Evolutionary conservation across 2,113 vertebrate species (phyloP), one percentile per base, ranked within the genome.

Genomic region (Megaptera novaeangliae): DNA sequence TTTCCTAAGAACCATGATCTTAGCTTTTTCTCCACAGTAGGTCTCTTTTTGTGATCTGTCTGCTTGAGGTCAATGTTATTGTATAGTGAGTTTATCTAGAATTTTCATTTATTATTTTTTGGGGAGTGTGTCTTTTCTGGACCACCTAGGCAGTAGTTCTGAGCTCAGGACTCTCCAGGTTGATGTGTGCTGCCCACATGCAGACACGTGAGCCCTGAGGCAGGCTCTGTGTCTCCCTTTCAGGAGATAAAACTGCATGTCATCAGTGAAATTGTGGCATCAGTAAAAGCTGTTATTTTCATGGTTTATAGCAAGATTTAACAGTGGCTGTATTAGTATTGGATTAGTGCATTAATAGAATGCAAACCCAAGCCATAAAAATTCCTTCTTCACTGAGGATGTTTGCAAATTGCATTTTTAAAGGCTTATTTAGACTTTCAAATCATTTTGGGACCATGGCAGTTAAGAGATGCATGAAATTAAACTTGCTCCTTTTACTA

Each of bases 351-450:
- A 3, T 46, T 94, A 91, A 88, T 90, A 81, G 66, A n/a, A 49
- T 69, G 71, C 52, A 94, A 66, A 66, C 71, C 63, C 3, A 84
- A 93, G 83, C 36, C 46, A 41, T 93, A 46, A 44, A 49, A 87
- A 94, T 49, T 92, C 81, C 83, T 86, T 97, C 36, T 85, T 93
- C 55, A 0, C n/a, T 6, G 87, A 96, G 36, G 0, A 18, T 96
- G n/a, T 66, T 96, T 96, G 49, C 55, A 91, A 64, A 86, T 78
- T 96, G 46, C 23, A 75, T 59, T 95, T 97, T 96, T 86, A 95
- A 96, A 96, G 95, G 31, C n/a, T 86, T 91, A 63, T 97, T 97
- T 95, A 44, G 92, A 29, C 68, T 91, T 96, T 66, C 31, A 92
- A 87, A 36, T 98, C 0, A 63, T 97, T 97, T 94, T 23, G 17